Conservation (phyloP, 2,113 vertebrate genomes). For the Seriola dumerili region DNA sequence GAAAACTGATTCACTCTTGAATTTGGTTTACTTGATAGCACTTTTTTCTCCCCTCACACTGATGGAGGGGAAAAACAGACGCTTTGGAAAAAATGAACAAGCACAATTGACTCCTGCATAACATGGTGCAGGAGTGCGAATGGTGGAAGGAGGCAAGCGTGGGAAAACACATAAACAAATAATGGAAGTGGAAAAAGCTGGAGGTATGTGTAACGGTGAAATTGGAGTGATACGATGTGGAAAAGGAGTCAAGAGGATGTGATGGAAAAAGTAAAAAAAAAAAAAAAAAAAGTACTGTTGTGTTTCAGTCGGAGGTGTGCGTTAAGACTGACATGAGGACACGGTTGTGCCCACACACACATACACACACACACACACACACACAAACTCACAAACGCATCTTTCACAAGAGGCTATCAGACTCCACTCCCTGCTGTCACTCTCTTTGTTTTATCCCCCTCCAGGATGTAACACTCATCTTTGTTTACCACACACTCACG, state of each 20-base stretch:
- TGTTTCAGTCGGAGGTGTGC: slow-evolving; percentile 45
- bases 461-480: slow-evolving; percentile 61
- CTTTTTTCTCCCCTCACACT: slow-evolving; percentile 1
- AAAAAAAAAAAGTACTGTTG: not conserved
- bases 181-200: slow-evolving; percentile 22
- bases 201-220: slow-evolving; percentile 26
- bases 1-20: slow-evolving; percentile 23
- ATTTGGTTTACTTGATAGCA: slow-evolving; percentile 23
- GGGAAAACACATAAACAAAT: slow-evolving; percentile 15
- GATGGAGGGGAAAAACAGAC: not conserved
- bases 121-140: not conserved
- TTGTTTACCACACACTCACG: slow-evolving; percentile 63
- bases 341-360: not conserved
- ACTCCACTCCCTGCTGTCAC: slow-evolving; percentile 45
- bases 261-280: slow-evolving; percentile 22
- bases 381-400: slow-evolving; percentile 14
- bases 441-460: slow-evolving; percentile 62
- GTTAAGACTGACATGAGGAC: slow-evolving; percentile 22
- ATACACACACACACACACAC: not conserved
- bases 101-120: slow-evolving; percentile 9
- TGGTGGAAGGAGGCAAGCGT: not conserved
- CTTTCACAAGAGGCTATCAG: slow-evolving; percentile 56
- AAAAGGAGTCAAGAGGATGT: slow-evolving; percentile 41
- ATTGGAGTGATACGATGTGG: slow-evolving; percentile 51
- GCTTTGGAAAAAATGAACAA: slow-evolving; percentile 19